Conservation (phyloP, 2,888 invertebrate species). For the Drosophila eohydei region DNA sequence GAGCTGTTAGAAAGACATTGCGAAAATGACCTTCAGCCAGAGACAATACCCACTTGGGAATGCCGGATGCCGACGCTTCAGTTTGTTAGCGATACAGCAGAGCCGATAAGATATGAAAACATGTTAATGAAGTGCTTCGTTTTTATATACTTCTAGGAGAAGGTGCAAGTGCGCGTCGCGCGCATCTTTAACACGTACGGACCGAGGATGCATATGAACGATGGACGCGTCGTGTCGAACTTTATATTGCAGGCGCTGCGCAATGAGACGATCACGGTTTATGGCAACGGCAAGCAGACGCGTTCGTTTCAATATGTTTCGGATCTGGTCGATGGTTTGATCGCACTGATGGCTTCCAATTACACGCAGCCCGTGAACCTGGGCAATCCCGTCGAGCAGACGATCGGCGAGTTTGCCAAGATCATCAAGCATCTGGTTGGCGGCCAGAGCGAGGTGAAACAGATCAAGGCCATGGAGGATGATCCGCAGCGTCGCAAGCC, state of each 20-base stretch:
- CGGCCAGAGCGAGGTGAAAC: constrained; percentile 92
- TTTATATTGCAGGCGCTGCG: constrained; percentile 98
- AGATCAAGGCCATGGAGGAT: constrained; percentile 95
- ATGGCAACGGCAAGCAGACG: constrained; percentile 95
- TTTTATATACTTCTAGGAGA: constrained; percentile 87
- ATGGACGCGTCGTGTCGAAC: constrained; percentile 98
- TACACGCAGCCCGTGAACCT: constrained; percentile 97
- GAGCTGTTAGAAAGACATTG: background rate
- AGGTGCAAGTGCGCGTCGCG: constrained; percentile 97
- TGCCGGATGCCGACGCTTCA: constrained; percentile 33
- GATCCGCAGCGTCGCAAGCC: constrained; percentile 98
- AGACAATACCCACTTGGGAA: constrained; percentile 4
- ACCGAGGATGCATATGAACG: constrained; percentile 99
- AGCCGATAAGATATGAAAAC: constrained; percentile 40
- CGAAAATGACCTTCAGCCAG: background rate
- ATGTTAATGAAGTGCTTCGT: constrained; percentile 11
- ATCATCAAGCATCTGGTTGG: constrained; percentile 94
- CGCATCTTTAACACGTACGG: constrained; percentile 99
- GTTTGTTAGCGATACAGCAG: constrained; percentile 23
- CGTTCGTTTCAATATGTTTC: constrained; percentile 99
- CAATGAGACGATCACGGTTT: constrained; percentile 97
- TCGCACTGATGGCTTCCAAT: constrained; percentile 96
- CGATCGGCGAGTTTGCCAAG: constrained; percentile 95
- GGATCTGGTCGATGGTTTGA: constrained; percentile 97
- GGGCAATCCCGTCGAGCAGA: constrained; percentile 99